Percentiles rank a stretch among this genome's conserved stretches.
Evolutionary conservation across 2,888 invertebrate genomes (phyloP).

Genomic region (Andrena bucephala): DNA sequence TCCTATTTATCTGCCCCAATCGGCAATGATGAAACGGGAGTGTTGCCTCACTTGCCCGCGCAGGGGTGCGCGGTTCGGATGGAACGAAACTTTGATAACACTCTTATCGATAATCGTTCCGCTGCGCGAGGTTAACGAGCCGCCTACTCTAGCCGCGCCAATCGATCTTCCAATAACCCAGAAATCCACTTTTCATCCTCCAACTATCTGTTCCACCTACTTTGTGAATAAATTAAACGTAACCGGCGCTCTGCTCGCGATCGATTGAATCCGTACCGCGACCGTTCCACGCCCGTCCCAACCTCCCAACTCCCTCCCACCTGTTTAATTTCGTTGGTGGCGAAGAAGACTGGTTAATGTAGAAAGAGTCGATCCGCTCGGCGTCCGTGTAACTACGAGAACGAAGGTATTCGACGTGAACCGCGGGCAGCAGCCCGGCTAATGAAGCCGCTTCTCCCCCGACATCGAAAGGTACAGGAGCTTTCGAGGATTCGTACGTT

Average conservation of each 20-base stretch:
- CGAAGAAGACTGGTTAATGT: background rate
- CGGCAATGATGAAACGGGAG: slow-evolving; percentile 43
- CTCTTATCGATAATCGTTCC: slow-evolving; percentile 49
- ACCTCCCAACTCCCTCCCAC: too few species aligned
- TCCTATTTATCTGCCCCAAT: slow-evolving; percentile 52
- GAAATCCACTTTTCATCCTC: slow-evolving; percentile 44
- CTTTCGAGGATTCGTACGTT: slow-evolving; percentile 40
- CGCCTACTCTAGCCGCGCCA: slow-evolving; percentile 7
- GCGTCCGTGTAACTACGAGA: slow-evolving; percentile 43
- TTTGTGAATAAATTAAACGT: slow-evolving; percentile 38
- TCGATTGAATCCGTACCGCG: slow-evolving; percentile 3
- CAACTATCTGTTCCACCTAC: slow-evolving; percentile 14
- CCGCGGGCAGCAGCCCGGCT: slow-evolving; percentile 1
- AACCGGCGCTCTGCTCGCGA: slow-evolving; percentile 7
- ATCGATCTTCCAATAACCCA: slow-evolving; percentile 48
- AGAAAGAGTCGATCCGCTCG: slow-evolving; percentile 15
- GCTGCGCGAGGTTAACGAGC: slow-evolving; percentile 38
- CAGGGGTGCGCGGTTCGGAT: background rate
- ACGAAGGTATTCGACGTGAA: slow-evolving; percentile 41
- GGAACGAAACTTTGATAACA: slow-evolving; percentile 48
- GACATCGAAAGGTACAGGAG: slow-evolving; percentile 33
- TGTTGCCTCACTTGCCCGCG: background rate
- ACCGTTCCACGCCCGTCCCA: too few species aligned
- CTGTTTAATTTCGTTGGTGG: too few species aligned
- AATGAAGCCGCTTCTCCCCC: slow-evolving; percentile 34